Percentiles rank a stretch among this genome's conserved stretches.
Conservation (phyloP, 2,888 invertebrate genomes). For the Scaeva pyrastri region DNA sequence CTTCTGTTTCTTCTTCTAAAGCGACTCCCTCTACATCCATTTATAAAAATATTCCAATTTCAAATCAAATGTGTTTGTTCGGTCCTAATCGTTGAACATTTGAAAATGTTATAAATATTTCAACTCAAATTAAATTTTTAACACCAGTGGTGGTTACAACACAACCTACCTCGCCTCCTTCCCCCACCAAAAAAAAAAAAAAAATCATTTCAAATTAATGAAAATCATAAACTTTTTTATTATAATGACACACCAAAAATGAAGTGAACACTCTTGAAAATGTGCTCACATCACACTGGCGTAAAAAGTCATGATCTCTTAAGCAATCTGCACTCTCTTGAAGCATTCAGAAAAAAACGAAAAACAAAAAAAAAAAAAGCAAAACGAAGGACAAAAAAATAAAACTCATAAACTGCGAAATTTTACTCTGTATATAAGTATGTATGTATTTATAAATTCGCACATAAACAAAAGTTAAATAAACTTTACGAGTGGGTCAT, state of each 20-base stretch:
- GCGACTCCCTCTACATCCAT: too few relatives aligned
- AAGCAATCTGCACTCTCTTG: slow-evolving; percentile 21
- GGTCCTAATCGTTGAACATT: too few relatives aligned
- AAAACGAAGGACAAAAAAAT: background rate
- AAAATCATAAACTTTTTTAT: slow-evolving; percentile 18
- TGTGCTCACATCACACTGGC: background rate
- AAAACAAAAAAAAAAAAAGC: background rate
- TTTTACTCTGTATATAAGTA: too few relatives aligned
- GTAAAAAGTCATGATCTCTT: slow-evolving; percentile 31
- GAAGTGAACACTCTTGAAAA: slow-evolving; percentile 17
- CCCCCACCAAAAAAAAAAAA: background rate
- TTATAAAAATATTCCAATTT: too few relatives aligned
- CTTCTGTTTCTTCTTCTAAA: too few relatives aligned
- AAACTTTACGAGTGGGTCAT: slow-evolving; percentile 41
- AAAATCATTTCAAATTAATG: slow-evolving; percentile 12
- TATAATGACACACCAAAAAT: slow-evolving; percentile 12
- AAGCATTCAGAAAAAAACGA: too few relatives aligned
- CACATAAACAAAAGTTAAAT: slow-evolving; percentile 19
- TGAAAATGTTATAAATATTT: background rate
- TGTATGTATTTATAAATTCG: too few relatives aligned
- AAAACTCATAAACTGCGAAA: slow-evolving; percentile 32
- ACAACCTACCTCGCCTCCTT: background rate
- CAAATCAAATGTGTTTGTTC: background rate
- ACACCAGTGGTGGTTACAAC: background rate
- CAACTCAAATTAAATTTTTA: background rate